A percentile compares a stretch with the other conserved stretches of the same genome.
Conservation (phyloP, 1,140 invertebrate genomes). For the Lucilia cuprina region DNA sequence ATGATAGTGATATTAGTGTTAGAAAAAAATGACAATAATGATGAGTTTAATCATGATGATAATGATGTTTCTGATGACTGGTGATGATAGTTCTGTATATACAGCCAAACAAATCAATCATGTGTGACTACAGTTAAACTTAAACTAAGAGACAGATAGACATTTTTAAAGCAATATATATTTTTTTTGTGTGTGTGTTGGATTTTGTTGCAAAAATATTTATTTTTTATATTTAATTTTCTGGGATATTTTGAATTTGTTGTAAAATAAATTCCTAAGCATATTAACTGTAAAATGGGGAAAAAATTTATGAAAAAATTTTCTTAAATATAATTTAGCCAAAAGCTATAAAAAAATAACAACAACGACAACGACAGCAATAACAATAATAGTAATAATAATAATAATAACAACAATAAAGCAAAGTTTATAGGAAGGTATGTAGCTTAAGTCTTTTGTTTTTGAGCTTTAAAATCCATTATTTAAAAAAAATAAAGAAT, state of each 20-base stretch:
- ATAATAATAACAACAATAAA: neutral
- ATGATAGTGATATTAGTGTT: too few relatives aligned
- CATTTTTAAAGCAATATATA: neutral
- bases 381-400: neutral
- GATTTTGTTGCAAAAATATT: too few relatives aligned
- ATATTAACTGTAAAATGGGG: neutral
- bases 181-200: too few relatives aligned
- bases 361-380: neutral
- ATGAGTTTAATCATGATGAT: too few relatives aligned
- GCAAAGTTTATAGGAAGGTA: neutral
- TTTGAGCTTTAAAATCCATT: neutral
- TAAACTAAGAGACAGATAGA: neutral
- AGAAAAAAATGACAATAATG: too few relatives aligned
- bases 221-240: too few relatives aligned
- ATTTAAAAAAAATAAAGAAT: neutral
- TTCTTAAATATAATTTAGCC: neutral
- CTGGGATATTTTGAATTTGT: too few relatives aligned
- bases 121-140: neutral
- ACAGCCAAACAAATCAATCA: constrained; percentile 5
- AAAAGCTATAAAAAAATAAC: neutral
- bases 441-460: neutral
- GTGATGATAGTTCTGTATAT: neutral
- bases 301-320: neutral
- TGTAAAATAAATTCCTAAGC: neutral
- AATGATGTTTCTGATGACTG: neutral